These are phyloP conservation scores for Oopsacas minuta DNA, from an alignment of 37 sponge, comb jelly and placozoan species.

Conservation along the genomic window DNA sequence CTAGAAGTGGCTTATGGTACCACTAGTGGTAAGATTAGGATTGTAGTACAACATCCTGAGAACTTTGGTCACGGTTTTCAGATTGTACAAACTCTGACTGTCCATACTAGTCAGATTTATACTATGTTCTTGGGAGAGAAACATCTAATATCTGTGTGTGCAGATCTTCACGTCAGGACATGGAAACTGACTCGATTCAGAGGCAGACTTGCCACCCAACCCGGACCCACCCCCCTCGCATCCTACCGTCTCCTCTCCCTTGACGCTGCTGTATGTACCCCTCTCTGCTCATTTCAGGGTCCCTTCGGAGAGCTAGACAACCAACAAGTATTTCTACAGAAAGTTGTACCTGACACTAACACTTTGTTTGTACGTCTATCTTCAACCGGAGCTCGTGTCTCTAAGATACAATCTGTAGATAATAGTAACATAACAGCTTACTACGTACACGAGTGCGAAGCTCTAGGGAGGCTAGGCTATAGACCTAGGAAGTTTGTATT, in stretches of 20 bases:
- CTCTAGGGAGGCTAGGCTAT: constrained; percentile 59
- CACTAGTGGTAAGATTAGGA: constrained; percentile 53
- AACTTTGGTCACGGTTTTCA: constrained; percentile 91
- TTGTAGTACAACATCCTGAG: constrained; percentile 91
- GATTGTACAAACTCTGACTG: constrained; percentile 77
- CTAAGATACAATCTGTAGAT: constrained; percentile 77
- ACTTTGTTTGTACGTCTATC: constrained; percentile 56
- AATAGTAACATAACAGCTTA: constrained; percentile 68
- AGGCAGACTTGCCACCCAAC: constrained; percentile 90
- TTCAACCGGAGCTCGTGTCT: constrained; percentile 76
- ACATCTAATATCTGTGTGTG: constrained; percentile 85
- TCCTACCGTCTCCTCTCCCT: constrained; percentile 86
- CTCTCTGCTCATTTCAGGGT: constrained; percentile 26
- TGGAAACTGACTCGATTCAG: constrained; percentile 93
- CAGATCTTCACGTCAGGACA: constrained; percentile 79
- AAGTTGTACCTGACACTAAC: constrained; percentile 74
- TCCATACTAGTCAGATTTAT: constrained; percentile 62
- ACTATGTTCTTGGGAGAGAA: constrained; percentile 88
- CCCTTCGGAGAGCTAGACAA: constrained; percentile 85
- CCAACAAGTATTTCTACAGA: constrained; percentile 79
- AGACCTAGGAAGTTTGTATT: constrained; percentile 71
- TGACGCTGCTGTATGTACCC: constrained; percentile 30
- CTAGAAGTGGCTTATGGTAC: constrained; percentile 98
- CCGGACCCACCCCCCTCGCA: constrained; percentile 81
- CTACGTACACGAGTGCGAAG: constrained; percentile 94